Evolutionary conservation across 2,888 invertebrate species (phyloP), one percentile per base, ranked within the genome.

Genomic region (Entomobrya proxima): DNA sequence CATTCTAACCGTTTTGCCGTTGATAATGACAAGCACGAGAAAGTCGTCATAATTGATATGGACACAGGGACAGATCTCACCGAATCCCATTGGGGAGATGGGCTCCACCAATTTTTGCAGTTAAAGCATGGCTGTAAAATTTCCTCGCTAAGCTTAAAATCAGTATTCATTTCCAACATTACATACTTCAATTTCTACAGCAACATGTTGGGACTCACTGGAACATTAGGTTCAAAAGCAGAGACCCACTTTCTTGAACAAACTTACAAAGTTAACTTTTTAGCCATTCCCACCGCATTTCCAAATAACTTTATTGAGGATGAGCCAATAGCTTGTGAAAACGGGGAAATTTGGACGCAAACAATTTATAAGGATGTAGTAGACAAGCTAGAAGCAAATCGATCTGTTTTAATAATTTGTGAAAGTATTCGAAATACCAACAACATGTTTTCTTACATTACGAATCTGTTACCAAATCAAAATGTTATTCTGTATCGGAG

Each of bases 61-160:
- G 88, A 90, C 69, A 92, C 92, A 0, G 92, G 92, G 7, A 91
- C 91, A 0, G 92, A 91, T 80, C 90, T 91, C 80, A 86, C 86
- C 7, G 91, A 91, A 32, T 91, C 91, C 2, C 91, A 92, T 61
- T 92, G 92, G 92, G 91, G 90, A 27, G 90, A 91, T 80, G 92
- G 90, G 0, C 86, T 92, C n/a, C 92, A 92, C 82, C 92, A 92
- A 88, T 92, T 92, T 86, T 84, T 92, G 11, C 92, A 92, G 85
- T 89, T 92, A 0, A 92, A 92, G 87, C 92, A 92, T 86, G 91
- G 91, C 13, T 89, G 90, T 40, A 90, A 90, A 50, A 69, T 92
- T 7, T 89, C 91, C 4, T 82, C 90, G 4, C 90, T 91, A 75
- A 91, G 91, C 75, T 87, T 92, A 2, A 92, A 91, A 69, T 90